Conservation (phyloP, 1,140 invertebrate genomes). For the Oreohelix idahoensis region DNA sequence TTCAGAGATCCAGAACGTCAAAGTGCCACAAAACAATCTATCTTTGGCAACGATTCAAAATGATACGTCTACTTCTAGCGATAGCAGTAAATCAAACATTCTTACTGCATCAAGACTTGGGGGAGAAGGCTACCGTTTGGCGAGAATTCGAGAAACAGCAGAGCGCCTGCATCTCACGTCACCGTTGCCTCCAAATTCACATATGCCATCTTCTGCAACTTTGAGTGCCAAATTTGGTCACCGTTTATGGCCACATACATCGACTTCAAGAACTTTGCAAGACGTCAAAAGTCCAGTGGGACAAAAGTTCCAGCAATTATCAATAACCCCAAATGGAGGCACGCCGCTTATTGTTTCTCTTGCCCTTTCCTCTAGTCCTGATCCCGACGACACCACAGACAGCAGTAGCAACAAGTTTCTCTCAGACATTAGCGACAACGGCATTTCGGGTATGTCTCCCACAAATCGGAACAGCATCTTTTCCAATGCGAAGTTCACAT, state of each 20-base stretch:
- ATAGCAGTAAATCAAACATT: not conserved
- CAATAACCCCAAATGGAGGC: not conserved
- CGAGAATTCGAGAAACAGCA: conserved; percentile 18
- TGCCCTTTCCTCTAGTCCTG: not conserved
- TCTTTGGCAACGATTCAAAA: not conserved
- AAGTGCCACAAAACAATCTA: not conserved
- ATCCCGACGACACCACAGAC: not conserved
- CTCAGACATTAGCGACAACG: not conserved
- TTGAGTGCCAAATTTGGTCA: not conserved
- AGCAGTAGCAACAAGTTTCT: not conserved
- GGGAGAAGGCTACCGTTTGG: not conserved
- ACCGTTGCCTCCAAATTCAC: not conserved
- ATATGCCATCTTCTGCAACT: not conserved
- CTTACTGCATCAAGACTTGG: not conserved
- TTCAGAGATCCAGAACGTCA: not conserved
- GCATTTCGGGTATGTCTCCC: not conserved
- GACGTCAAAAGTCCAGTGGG: not conserved
- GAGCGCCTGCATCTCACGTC: conserved; percentile 1
- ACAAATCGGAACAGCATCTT: not conserved
- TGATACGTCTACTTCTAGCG: not conserved
- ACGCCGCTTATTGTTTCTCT: not conserved
- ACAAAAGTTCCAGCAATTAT: not conserved
- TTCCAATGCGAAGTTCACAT: not conserved
- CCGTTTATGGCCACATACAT: not conserved
- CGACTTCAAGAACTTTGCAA: not conserved